Conservation (phyloP, 2,113 vertebrate genomes). For the Ondatra zibethicus region DNA sequence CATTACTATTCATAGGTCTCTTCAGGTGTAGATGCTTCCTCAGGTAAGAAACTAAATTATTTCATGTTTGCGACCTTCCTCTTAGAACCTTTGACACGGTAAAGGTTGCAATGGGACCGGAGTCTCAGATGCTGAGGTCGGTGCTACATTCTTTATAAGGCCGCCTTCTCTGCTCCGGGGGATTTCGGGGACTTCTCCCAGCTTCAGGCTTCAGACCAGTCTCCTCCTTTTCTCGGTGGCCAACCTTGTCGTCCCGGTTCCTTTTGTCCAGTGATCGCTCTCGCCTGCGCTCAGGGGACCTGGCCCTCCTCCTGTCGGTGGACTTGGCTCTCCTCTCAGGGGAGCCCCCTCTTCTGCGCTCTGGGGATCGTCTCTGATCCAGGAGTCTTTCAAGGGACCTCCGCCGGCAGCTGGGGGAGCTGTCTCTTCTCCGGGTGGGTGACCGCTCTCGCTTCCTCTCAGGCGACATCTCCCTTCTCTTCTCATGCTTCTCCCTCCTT, state of each 20-base stretch:
- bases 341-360: conserved; percentile 84
- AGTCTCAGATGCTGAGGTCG: conserved; percentile 97
- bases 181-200: conserved; percentile 81
- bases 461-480: conserved; percentile 88
- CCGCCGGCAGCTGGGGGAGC: conserved; percentile 82
- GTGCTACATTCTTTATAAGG: conserved; percentile 96
- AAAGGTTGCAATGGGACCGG: conserved; percentile 70
- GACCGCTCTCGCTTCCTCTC: conserved; percentile 86
- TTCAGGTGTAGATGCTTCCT: conserved; percentile 78
- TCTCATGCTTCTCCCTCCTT: conserved; percentile 81
- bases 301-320: conserved; percentile 87
- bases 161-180: conserved; percentile 91
- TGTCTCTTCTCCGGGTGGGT: conserved; percentile 72
- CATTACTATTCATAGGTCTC: conserved; percentile 77
- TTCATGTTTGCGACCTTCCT: conserved; percentile 72
- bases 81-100: conserved; percentile 69
- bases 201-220: conserved; percentile 84
- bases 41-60: conserved; percentile 73
- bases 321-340: conserved; percentile 90
- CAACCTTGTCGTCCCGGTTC: conserved; percentile 78
- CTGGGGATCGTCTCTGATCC: conserved; percentile 87
- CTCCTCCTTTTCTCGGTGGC: conserved; percentile 89
- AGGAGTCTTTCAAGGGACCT: conserved; percentile 90
- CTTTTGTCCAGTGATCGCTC: conserved; percentile 88
- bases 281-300: conserved; percentile 82